Percentiles rank a stretch among this genome's conserved stretches.
Evolutionary conservation across 2,797 vertebrate genomes (phyloP).

Genomic region (Acanthurus leucopareius): DNA sequence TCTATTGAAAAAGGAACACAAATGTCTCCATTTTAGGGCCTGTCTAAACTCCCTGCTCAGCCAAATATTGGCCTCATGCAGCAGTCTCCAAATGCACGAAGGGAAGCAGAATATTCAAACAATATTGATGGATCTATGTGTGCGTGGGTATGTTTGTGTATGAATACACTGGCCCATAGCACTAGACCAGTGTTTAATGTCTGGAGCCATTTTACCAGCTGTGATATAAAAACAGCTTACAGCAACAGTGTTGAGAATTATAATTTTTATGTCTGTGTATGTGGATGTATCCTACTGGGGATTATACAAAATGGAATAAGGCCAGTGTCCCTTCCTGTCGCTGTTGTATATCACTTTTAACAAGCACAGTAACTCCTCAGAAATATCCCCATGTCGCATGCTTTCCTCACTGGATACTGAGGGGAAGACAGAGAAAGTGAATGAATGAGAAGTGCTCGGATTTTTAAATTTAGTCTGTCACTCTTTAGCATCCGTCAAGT

Average conservation of each 20-base stretch:
- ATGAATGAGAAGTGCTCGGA: background rate
- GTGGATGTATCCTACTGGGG: constrained; percentile 7
- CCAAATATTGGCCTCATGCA: constrained; percentile 20
- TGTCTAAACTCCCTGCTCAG: constrained; percentile 11
- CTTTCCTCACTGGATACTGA: constrained; percentile 7
- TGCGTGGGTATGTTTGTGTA: constrained; percentile 40
- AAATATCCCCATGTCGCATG: background rate
- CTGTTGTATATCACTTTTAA: constrained; percentile 27
- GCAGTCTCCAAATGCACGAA: constrained; percentile 7
- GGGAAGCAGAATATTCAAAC: constrained; percentile 23
- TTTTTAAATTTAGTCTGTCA: constrained; percentile 1
- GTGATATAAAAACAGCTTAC: constrained; percentile 39
- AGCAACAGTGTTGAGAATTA: constrained; percentile 20
- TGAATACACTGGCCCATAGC: constrained; percentile 53
- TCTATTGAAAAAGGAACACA: constrained; percentile 11
- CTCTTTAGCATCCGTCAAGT: constrained; percentile 16
- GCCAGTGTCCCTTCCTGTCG: constrained; percentile 3
- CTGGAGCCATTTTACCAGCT: constrained; percentile 48
- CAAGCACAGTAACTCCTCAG: background rate
- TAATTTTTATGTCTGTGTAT: constrained; percentile 15
- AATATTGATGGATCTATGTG: constrained; percentile 36
- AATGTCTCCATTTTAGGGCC: constrained; percentile 18
- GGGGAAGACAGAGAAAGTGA: background rate
- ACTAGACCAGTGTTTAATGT: constrained; percentile 59
- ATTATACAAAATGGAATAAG: constrained; percentile 19